Base-by-base conservation (phyloP, 2,113 vertebrate genomes). In the Anolis sagrei region DNA sequence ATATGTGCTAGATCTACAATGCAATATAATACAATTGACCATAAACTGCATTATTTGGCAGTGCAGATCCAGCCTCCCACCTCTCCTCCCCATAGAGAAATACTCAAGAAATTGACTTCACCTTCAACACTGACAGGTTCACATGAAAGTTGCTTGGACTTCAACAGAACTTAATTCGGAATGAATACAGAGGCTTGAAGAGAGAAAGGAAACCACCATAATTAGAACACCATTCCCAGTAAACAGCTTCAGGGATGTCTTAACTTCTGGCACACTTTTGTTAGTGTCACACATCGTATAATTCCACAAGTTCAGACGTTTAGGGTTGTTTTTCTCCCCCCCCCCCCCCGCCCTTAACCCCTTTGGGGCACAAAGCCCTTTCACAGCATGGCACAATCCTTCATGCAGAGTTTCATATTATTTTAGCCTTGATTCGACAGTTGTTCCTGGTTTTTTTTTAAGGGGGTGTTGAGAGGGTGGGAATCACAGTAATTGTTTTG, bases 211-310 rank as follows among this genome's bases (percentile, higher is more conserved):
- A 75, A 14, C 77, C n/a, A 21, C n/a, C 36, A 29, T 32, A 68
- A 69, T 25, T 18, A 72, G n/a, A 72, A 61, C 19, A 32, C 48
- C 70, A 72, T 54, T 36, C 49, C 68, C 39, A 87, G 14, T 84
- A 91, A 91, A 91, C 23, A 49, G 11, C 49, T 61, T 51, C 18
- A 84, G 81, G 73, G 29, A 90, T 80, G 74, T 85, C 84, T 92
- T 91, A n/a, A 90, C 49, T 93, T 89, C 92, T 93, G 89, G 89
- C 66, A 82, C 87, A 87, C 86, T 87, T 25, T 80, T 83, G 91
- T 93, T 94, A 94, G 91, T 93, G 91, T 91, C 87, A 90, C 88
- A 86, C 73, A 86, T 74, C 4, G 9, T 10, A 13, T 39, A 34
- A 86, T 90, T 87, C 86, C 82, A 90, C 64, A 91, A 90, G 88